Evolutionary conservation across 1,140 invertebrate genomes (phyloP).

Genomic region (Temnothorax curvispinosus): DNA sequence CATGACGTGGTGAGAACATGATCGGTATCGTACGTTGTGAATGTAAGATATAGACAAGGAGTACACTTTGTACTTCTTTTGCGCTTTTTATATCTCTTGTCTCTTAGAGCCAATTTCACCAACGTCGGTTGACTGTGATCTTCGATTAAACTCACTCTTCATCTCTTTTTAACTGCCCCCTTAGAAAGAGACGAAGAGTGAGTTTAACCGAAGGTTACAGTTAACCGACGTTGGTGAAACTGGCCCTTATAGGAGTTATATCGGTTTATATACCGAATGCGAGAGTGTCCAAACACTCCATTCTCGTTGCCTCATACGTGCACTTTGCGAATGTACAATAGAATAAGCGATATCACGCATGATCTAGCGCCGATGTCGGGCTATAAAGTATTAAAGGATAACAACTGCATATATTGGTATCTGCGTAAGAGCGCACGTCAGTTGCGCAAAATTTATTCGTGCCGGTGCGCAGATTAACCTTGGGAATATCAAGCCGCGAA

Average conservation of each 20-base stretch:
- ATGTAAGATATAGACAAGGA: background rate
- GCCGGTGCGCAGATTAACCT: constrained; percentile 11
- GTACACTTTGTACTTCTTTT: background rate
- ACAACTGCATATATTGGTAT: constrained; percentile 49
- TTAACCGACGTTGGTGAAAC: too few species aligned
- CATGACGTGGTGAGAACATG: background rate
- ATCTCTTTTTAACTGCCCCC: too few species aligned
- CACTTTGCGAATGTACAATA: constrained; percentile 4
- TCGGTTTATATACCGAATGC: background rate
- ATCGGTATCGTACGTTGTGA: background rate
- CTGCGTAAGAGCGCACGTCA: constrained; percentile 25
- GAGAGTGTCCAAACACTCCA: constrained; percentile 10
- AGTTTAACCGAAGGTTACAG: too few species aligned
- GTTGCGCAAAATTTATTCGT: constrained; percentile 34
- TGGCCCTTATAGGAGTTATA: background rate
- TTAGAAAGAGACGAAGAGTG: too few species aligned
- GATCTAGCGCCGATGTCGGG: background rate
- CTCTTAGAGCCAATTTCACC: background rate
- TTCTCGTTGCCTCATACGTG: background rate
- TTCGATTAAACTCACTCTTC: too few species aligned
- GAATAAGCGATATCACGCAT: constrained; percentile 30
- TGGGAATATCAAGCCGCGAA: background rate
- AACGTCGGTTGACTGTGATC: too few species aligned
- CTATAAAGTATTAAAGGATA: constrained; percentile 47
- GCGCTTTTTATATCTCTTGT: background rate